Base-by-base conservation (phyloP, 2,888 invertebrate genomes). In the Oscheius sp. region DNA sequence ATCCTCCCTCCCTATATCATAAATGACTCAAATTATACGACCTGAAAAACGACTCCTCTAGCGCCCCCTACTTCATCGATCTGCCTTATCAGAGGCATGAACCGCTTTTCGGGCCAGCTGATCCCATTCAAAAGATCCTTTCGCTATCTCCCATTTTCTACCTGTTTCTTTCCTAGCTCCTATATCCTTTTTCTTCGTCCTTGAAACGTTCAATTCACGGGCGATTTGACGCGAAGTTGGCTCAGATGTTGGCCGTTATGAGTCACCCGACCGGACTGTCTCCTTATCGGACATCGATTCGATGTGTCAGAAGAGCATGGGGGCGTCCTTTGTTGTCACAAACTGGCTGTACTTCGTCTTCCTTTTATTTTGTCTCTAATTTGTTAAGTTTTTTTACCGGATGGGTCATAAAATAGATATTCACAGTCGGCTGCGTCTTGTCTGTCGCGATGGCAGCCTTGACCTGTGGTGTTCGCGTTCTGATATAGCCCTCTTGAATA, bases 271-370 rank as follows among this genome's bases (percentile, higher is more conserved):
- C 50, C 28, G 50, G 24, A 22, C 28, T n/a, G 24, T 14, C 30
- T 51, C 24, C 57, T 59, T 59, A 59, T 59, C 59, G 41, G 41
- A 44, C 59, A 44, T 59, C 59, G 59, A 59, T 54, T 54, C 32
- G 20, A 36, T 22, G 32, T 32, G 33, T 32, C 36, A 32, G 36
- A 20, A 22, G 20, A 20, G 9, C 44, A 30, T 59, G 59, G 38
- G 59, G 59, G 59, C 59, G 59, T 38, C 59, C 57, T 33, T 26
- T 14, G n/a, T 44, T 20, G 20, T 12, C 41, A 14, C 41, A 6
- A 20, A 17, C 41, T 20, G 41, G 14, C 14, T 41, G 20, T 17
- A 2, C 41, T 20, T 20, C 47, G 12, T 50, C 28, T 26, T 17
- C 26, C 50, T 26, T 26, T 22, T 5, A 20, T n/a, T 30, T n/a